Evolutionary conservation across 2,113 vertebrate genomes (phyloP).

Genomic region (Ceyx margarethae): DNA sequence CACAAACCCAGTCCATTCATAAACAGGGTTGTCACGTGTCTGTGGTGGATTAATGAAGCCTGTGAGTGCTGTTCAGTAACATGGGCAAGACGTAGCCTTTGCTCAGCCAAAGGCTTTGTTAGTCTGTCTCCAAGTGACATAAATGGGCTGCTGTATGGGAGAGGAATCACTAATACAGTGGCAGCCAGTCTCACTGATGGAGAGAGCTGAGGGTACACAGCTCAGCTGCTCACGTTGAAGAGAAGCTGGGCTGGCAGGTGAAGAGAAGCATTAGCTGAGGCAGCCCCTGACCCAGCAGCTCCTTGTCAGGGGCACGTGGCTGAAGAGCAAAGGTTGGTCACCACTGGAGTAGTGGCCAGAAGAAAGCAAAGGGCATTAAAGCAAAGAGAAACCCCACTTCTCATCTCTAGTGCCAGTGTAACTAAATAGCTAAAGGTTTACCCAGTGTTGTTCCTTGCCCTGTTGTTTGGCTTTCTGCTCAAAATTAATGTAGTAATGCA

Average conservation of each 20-base stretch:
- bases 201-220: background rate
- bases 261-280: background rate
- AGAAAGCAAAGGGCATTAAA: background rate
- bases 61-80: background rate
- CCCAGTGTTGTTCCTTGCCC: background rate
- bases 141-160: background rate
- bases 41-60: conserved; percentile 23
- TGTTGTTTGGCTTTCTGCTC: background rate
- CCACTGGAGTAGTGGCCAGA: background rate
- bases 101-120: background rate
- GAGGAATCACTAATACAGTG: background rate
- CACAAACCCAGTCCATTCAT: background rate
- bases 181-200: background rate
- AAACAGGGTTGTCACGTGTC: background rate
- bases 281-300: background rate
- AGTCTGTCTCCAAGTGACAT: background rate
- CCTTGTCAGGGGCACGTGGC: background rate
- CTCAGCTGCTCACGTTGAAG: background rate
- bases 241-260: background rate
- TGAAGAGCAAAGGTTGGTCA: background rate
- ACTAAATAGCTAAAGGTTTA: background rate
- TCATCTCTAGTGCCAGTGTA: background rate
- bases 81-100: background rate
- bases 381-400: background rate
- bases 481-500: background rate